phyloP scores from a whole-genome alignment of 2,797 vertebrate genomes.

The Semaprochilodus insignis region DNA sequence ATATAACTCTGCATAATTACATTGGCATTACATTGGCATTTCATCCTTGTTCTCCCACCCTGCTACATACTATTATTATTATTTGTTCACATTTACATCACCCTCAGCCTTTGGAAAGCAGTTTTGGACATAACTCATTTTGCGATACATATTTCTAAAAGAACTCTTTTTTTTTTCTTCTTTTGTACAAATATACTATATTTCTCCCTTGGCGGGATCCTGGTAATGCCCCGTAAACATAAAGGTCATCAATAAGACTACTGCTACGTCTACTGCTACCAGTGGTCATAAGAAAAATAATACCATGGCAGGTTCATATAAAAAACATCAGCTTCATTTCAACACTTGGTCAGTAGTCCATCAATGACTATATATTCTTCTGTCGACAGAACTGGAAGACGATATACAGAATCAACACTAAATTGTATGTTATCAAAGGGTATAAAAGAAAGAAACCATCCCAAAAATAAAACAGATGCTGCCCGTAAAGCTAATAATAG shows the following conservation, averaged over 20 bases:
- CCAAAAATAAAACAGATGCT: slow-evolving; percentile 58
- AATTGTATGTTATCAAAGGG: slow-evolving; percentile 69
- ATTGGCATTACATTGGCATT: slow-evolving; percentile 68
- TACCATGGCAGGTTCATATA: slow-evolving; percentile 71
- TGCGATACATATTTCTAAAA: slow-evolving; percentile 62
- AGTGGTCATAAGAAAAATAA: slow-evolving; percentile 80
- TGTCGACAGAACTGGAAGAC: slow-evolving; percentile 82
- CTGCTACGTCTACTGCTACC: slow-evolving; percentile 81
- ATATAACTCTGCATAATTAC: slow-evolving; percentile 78
- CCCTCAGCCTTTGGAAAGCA: slow-evolving; percentile 62
- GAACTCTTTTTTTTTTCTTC: slow-evolving; percentile 28
- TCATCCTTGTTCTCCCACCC: slow-evolving; percentile 56
- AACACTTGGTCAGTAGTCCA: slow-evolving; percentile 68
- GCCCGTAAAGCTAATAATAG: slow-evolving; percentile 44
- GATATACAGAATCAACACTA: slow-evolving; percentile 82
- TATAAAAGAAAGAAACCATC: slow-evolving; percentile 63
- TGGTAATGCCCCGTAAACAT: slow-evolving; percentile 80
- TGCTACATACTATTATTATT: slow-evolving; percentile 49
- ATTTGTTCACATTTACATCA: slow-evolving; percentile 62
- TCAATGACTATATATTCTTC: slow-evolving; percentile 74
- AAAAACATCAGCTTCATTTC: slow-evolving; percentile 69
- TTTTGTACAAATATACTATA: slow-evolving; percentile 75
- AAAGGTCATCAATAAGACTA: slow-evolving; percentile 79
- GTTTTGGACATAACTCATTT: slow-evolving; percentile 70
- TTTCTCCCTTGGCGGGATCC: slow-evolving; percentile 70